Base-by-base conservation (phyloP, 2,888 invertebrate genomes). In the Calameuta idolon region DNA sequence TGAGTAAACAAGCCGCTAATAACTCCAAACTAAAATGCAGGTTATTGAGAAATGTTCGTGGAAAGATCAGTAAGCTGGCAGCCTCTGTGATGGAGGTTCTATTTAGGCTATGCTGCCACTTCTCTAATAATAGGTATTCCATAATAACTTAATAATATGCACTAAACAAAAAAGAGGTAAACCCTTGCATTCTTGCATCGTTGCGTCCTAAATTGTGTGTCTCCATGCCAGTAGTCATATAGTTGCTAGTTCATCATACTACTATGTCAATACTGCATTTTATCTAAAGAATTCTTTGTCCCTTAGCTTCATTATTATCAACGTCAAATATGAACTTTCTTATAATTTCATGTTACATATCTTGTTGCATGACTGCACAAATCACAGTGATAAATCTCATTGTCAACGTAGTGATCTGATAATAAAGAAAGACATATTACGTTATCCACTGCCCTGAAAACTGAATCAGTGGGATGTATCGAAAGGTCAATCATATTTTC, bases 11-110 rank as follows among this genome's bases (percentile, higher is more conserved):
- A 34, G 33, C 34, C 81, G 88, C 82, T 89, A 89, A 89, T 90
- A 87, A 90, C 86, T 87, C 83, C 85, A 81, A 86, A 89, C 87
- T 89, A 89, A 90, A 89, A 91, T 88, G 86, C 92, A 94, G 94
- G 93, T 92, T 93, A 90, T 90, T 94, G 91, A 94, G 94, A 94
- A 94, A 93, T 92, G 92, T 95, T 89, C 94, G 94, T 91, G 94
- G 94, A 90, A 94, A 94, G 92, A 92, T 95, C 92, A 93, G 94
- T 89, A 94, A 94, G 92, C 93, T 95, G 92, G 94, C 94, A 92
- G 94, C 95, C 92, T 94, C 95, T 90, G 93, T 95, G 92, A 93
- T 95, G 92, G 94, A 95, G 92, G 94, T 94, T 90, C 94, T 95
- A 92, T 94, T 94, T 93, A 94, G 94, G 91, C 93, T 94, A 90